A percentile compares a stretch with the other conserved stretches of the same genome.
Evolutionary conservation across 2,113 vertebrate species (phyloP).

Genomic region (Protobothrops flavoviridis): DNA sequence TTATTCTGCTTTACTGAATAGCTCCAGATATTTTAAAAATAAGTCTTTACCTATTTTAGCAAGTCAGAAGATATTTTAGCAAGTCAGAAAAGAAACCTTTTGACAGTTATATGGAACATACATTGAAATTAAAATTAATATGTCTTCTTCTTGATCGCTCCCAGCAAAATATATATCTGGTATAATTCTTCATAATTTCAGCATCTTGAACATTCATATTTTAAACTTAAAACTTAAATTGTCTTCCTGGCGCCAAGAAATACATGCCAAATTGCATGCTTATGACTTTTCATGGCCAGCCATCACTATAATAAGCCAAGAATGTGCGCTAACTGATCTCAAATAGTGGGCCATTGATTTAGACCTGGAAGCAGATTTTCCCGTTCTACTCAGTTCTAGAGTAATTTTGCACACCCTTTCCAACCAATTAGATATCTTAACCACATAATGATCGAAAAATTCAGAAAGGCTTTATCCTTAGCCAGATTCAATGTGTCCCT

Average conservation of each 20-base stretch:
- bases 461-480: not conserved
- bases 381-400: not conserved
- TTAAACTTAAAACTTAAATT: not conserved
- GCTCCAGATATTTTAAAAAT: not conserved
- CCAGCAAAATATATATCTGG: not conserved
- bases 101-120: not conserved
- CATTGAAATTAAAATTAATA: not conserved
- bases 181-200: not conserved
- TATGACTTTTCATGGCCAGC: not conserved
- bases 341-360: not conserved
- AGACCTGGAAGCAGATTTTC: not conserved
- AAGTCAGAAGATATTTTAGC: not conserved
- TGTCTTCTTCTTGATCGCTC: not conserved
- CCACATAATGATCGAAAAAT: not conserved
- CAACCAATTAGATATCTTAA: not conserved
- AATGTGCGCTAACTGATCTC: not conserved
- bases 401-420: not conserved
- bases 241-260: not conserved
- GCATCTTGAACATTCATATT: not conserved
- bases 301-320: not conserved
- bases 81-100: not conserved
- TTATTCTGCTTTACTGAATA: not conserved
- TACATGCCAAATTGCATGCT: not conserved
- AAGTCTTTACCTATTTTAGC: not conserved
- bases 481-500: not conserved